Evolutionary conservation across 2,797 vertebrate species (phyloP).

Genomic region (Rhodeus uyekii): DNA sequence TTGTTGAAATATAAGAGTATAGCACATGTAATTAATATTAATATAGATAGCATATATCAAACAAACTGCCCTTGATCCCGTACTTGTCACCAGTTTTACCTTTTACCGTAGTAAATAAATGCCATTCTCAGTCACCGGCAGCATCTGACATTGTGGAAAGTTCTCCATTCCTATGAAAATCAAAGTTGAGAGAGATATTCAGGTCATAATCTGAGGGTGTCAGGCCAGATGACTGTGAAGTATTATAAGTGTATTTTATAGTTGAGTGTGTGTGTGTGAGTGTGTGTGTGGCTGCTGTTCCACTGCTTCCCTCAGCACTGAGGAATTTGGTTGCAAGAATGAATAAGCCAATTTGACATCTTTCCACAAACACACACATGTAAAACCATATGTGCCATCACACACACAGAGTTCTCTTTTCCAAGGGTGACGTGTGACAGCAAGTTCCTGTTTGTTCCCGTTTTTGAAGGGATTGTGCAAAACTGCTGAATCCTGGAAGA

Average conservation of each 20-base stretch:
- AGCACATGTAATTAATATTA: neutral
- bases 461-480: neutral
- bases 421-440: neutral
- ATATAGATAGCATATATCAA: neutral
- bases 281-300: neutral
- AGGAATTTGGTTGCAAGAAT: conserved; percentile 25
- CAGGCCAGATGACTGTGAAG: neutral
- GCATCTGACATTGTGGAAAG: neutral
- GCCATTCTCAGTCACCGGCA: neutral
- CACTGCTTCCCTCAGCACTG: conserved; percentile 11
- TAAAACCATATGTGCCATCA: conserved; percentile 25
- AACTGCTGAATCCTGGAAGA: neutral
- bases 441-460: neutral
- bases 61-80: neutral
- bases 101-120: conserved; percentile 1
- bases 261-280: conserved; percentile 3
- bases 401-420: neutral
- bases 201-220: neutral
- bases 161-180: neutral
- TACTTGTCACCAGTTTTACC: neutral
- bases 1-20: neutral
- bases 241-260: neutral
- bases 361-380: conserved; percentile 31
- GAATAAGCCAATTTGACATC: conserved; percentile 23
- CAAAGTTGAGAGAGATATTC: neutral